Percentiles rank a stretch among this genome's conserved stretches.
Evolutionary conservation across 2,888 invertebrate genomes (phyloP).

Genomic region (Eulithis prunata): DNA sequence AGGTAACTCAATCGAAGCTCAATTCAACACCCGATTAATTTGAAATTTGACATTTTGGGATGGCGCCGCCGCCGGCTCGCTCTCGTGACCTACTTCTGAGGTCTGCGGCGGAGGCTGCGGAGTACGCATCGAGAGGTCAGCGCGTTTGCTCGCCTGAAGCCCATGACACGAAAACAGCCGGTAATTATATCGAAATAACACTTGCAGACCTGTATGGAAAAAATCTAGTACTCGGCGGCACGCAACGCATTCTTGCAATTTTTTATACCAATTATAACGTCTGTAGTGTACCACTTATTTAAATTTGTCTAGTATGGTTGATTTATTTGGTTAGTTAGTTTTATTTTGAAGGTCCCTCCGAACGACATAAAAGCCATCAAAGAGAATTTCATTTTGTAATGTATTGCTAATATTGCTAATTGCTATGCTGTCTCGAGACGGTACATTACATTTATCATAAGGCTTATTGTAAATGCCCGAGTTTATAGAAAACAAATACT

Average conservation of each 20-base stretch:
- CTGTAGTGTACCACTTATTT: slow-evolving; percentile 18
- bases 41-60: slow-evolving; percentile 54
- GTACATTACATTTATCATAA: not conserved
- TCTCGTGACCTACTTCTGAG: slow-evolving; percentile 69
- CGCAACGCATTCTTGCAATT: slow-evolving; percentile 25
- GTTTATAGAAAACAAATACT: not conserved
- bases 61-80: slow-evolving; percentile 52
- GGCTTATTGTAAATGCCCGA: not conserved
- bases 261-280: slow-evolving; percentile 21
- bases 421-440: not conserved
- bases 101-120: slow-evolving; percentile 67
- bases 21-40: slow-evolving; percentile 19
- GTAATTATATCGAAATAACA: slow-evolving; percentile 48
- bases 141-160: slow-evolving; percentile 50
- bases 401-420: no score
- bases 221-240: slow-evolving; percentile 21
- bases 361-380: not conserved
- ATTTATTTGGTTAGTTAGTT: not conserved
- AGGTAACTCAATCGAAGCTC: not conserved
- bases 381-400: not conserved
- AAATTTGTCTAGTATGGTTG: slow-evolving; percentile 4
- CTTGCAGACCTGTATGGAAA: slow-evolving; percentile 30
- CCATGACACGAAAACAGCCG: slow-evolving; percentile 55
- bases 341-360: not conserved
- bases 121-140: slow-evolving; percentile 64